phyloP scores from a whole-genome alignment of 2,113 vertebrate species.

The Sturnira hondurensis region DNA sequence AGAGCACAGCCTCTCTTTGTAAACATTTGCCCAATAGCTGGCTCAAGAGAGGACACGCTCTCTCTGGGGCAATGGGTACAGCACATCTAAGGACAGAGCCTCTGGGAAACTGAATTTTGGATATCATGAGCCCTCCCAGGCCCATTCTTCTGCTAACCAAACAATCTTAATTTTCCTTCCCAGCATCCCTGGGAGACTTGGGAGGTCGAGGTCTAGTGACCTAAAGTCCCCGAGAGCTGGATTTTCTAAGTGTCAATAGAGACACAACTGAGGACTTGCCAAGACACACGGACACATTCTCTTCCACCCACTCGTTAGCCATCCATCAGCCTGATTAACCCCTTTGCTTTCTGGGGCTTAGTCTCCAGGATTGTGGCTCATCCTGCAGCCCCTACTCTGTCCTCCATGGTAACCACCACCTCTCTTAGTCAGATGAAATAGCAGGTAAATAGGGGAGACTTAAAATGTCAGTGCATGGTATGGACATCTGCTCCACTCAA shows the following conservation, averaged over 20 bases:
- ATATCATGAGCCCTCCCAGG: not conserved
- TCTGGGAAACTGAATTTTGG: not conserved
- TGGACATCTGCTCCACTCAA: not conserved
- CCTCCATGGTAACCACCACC: not conserved
- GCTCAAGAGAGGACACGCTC: no score
- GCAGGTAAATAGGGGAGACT: not conserved
- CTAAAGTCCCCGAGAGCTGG: not conserved
- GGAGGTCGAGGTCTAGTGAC: not conserved
- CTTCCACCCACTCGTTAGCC: not conserved
- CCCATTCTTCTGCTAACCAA: not conserved
- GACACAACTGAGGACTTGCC: not conserved
- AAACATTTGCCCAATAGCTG: not conserved
- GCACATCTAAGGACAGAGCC: not conserved
- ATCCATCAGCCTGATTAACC: not conserved
- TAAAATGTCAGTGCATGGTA: not conserved
- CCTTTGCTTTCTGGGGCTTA: not conserved
- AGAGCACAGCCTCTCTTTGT: not conserved
- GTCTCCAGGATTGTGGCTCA: not conserved
- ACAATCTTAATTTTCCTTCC: constrained; percentile 8
- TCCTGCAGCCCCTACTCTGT: not conserved
- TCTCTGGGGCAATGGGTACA: not conserved
- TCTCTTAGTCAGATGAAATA: not conserved
- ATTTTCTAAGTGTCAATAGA: not conserved
- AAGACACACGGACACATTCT: not conserved
- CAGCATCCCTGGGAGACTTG: not conserved